phyloP scores from a whole-genome alignment of 2,797 vertebrate genomes.

The Coregonus suidteri region DNA sequence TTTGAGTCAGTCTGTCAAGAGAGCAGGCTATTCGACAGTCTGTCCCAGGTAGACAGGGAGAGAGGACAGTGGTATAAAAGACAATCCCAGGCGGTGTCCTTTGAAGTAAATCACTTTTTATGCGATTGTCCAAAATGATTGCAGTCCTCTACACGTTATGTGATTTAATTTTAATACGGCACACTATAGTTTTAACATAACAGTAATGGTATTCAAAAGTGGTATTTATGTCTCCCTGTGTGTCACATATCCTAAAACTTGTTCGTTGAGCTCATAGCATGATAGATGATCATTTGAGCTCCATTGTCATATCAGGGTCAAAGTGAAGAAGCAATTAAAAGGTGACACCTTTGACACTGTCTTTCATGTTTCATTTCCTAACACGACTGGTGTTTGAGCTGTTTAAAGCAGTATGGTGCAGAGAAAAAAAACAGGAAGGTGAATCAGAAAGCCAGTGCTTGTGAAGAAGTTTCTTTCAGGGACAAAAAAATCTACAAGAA shows the following conservation, averaged over 20 bases:
- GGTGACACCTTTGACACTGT: no score
- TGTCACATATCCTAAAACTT: no score
- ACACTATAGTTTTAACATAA: not conserved
- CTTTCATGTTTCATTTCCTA: no score
- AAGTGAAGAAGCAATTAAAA: no score
- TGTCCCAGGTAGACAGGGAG: conserved; percentile 22
- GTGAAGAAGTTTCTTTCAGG: not conserved
- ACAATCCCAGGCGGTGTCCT: conserved; percentile 9
- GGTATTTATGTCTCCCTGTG: no score
- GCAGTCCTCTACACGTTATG: not conserved
- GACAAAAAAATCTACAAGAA: not conserved
- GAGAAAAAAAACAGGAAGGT: no score
- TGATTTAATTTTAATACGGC: not conserved
- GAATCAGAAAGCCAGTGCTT: no score
- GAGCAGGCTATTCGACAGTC: conserved; percentile 43
- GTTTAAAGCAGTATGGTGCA: no score
- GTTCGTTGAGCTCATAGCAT: no score
- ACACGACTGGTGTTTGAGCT: no score
- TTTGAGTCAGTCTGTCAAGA: conserved; percentile 51
- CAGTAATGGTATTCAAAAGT: not conserved
- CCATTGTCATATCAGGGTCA: no score
- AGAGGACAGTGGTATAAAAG: conserved; percentile 20
- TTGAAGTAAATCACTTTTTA: not conserved
- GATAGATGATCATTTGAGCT: no score
- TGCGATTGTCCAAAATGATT: not conserved